Conservation (phyloP, 2,888 invertebrate species). For the Monochamus alternatus region DNA sequence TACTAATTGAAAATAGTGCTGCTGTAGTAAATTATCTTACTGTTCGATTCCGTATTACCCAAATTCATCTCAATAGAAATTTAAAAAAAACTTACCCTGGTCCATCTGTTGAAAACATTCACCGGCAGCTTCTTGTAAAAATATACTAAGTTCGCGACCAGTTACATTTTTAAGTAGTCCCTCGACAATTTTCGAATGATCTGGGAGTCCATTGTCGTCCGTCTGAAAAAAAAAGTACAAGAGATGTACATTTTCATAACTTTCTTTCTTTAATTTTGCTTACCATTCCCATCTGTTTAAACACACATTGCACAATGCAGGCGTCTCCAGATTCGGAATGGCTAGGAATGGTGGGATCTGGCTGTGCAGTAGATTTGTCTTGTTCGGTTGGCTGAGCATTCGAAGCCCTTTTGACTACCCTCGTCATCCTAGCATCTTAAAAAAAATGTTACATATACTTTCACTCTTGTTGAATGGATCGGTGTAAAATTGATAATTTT, state of each 20-base stretch:
- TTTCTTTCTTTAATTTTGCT: slow-evolving; percentile 55
- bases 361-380: not conserved
- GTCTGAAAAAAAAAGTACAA: slow-evolving; percentile 69
- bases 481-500: no score
- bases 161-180: slow-evolving; percentile 77
- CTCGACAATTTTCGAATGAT: slow-evolving; percentile 77
- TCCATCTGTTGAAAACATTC: slow-evolving; percentile 77
- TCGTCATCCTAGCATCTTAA: not conserved
- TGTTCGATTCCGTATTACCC: no score
- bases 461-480: no score
- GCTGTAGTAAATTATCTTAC: no score
- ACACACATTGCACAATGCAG: slow-evolving; percentile 81
- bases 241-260: slow-evolving; percentile 4
- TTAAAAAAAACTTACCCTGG: slow-evolving; percentile 47
- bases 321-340: slow-evolving; percentile 47
- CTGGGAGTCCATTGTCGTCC: slow-evolving; percentile 77
- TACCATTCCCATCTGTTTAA: slow-evolving; percentile 81
- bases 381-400: not conserved
- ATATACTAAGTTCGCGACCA: slow-evolving; percentile 78
- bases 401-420: slow-evolving; percentile 1
- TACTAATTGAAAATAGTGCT: no score
- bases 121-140: slow-evolving; percentile 80
- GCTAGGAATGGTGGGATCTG: slow-evolving; percentile 16
- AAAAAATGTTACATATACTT: not conserved
- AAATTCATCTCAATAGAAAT: no score